Percentiles rank a stretch among this genome's conserved stretches.
Evolutionary conservation across 2,797 vertebrate genomes (phyloP).

Genomic region (Malurus leucopterus): DNA sequence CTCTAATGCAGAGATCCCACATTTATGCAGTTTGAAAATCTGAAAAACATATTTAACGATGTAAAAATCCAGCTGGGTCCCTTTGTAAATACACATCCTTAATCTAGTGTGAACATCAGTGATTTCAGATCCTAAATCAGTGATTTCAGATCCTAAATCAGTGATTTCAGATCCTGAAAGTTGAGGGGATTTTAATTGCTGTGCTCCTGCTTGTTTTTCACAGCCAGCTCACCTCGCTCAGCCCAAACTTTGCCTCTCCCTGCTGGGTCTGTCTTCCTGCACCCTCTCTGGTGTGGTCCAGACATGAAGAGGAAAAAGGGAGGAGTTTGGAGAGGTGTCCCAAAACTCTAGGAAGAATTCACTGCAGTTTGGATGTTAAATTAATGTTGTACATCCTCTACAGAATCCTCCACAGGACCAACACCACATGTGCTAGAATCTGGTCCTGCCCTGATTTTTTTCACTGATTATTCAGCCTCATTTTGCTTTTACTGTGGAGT

Average conservation of each 20-base stretch:
- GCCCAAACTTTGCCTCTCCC: background rate
- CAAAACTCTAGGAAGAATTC: background rate
- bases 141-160: background rate
- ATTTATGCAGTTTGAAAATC: background rate
- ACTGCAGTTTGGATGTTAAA: background rate
- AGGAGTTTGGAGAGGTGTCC: background rate
- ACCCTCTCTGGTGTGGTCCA: background rate
- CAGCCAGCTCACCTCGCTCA: background rate
- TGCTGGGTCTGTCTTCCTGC: background rate
- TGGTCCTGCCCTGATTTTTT: background rate
- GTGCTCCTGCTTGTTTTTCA: background rate
- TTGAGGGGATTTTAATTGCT: background rate
- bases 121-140: background rate
- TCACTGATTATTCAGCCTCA: background rate
- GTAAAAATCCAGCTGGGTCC: background rate
- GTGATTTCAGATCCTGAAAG: background rate
- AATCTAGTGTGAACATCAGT: background rate
- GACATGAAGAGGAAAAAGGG: background rate
- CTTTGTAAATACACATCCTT: background rate
- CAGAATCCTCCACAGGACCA: background rate
- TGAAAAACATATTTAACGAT: background rate
- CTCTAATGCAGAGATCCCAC: background rate
- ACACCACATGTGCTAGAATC: background rate
- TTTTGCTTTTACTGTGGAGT: background rate
- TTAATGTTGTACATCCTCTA: no score